Conservation (phyloP, 2,888 invertebrate genomes). For the Seira musarum region DNA sequence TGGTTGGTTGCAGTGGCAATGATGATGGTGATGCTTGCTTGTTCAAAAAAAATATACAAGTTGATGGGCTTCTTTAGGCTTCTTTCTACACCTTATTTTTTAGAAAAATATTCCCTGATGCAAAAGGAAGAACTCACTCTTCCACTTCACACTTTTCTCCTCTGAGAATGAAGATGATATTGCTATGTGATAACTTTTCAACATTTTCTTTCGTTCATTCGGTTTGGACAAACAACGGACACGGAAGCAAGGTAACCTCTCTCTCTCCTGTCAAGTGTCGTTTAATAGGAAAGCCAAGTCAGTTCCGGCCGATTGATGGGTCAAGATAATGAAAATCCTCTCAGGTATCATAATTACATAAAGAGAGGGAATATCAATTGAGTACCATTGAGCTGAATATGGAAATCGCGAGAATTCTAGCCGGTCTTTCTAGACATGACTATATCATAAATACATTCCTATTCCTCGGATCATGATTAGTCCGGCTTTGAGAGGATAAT, state of each 20-base stretch:
- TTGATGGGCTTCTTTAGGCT: not conserved
- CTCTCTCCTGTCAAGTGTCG: not conserved
- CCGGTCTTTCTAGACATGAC: too few relatives aligned
- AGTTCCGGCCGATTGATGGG: not conserved
- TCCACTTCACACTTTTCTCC: too few relatives aligned
- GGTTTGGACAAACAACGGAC: not conserved
- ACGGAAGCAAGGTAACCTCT: not conserved
- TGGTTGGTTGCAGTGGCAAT: too few relatives aligned
- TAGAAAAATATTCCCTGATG: not conserved
- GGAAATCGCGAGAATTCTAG: too few relatives aligned
- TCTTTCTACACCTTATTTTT: conserved; percentile 2
- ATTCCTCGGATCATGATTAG: conserved; percentile 1
- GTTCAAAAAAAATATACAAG: not conserved
- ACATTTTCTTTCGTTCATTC: not conserved
- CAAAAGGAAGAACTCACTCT: not conserved
- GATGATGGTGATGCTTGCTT: not conserved
- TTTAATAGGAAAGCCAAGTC: too few relatives aligned
- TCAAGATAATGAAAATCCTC: conserved; percentile 2
- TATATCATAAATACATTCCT: not conserved
- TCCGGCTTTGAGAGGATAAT: not conserved
- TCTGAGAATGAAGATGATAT: not conserved
- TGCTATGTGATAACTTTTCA: conserved; percentile 1
- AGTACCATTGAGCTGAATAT: not conserved
- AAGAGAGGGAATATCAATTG: not conserved
- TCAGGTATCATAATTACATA: not conserved